Evolutionary conservation across 2,797 vertebrate species (phyloP), one percentile per base, ranked within the genome.

Genomic region (Chlorospingus semifuscus): DNA sequence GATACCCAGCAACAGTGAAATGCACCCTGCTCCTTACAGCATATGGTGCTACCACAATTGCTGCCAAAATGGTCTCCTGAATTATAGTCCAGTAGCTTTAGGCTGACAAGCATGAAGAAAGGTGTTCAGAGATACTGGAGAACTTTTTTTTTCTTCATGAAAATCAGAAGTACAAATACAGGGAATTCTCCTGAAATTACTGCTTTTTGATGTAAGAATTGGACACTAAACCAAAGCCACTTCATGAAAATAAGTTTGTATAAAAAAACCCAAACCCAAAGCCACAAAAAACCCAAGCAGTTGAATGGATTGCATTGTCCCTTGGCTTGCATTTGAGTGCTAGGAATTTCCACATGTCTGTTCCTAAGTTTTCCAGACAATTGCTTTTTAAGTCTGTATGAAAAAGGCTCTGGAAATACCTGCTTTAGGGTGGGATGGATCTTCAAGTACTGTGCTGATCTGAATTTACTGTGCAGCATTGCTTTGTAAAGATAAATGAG

Each of bases 371-470:
- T 71, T 91, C 36, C 0, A 5, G 74, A 87, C 26, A 72, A 59
- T 41, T 72, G 27, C 59, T 88, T 83, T 90, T 66, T 88, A 87
- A 72, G 72, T 92, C 29, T 79, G 11, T 69, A 63, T 72, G 29
- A 66, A 59, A 91, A 86, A 66, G 26, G 30, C 36, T 83, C 90
- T 93, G 80, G 80, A 90, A 95, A 63, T 88, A 69, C 36, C 66
- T 93, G 63, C 72, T 90, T 4, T 83, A 34, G 59, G 50, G 46
- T 59, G 80, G 66, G 37, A 55, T 72, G 56, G 83, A 49, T 60
- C 65, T 72, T 84, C 63, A 70, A 18, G 60, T 12, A 1, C 6
- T 42, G 42, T 46, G 17, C 42, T 90, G 72, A 63, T 86, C 85
- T 89, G 50, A 76, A 82, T 79, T 83, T 88, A 39, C 56, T 7